Base-by-base conservation (phyloP, 2,113 vertebrate genomes). In the Erinaceus europaeus region DNA sequence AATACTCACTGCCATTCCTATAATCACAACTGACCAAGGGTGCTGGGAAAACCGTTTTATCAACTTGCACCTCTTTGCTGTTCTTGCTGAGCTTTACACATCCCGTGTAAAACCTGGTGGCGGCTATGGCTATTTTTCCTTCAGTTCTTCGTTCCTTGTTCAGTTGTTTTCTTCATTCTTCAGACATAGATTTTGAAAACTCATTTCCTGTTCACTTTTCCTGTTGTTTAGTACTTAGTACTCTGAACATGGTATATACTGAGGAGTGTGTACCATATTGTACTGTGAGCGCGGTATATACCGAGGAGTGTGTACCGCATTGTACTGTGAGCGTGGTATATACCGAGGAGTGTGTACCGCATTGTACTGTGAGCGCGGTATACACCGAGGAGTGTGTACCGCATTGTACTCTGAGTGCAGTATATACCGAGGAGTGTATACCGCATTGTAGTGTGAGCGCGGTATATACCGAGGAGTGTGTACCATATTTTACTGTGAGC, bases 401-500 rank as follows among this genome's bases (percentile, higher is more conserved):
- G n/a, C n/a, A n/a, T n/a, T n/a, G 5, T 68, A 11, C 77, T 89
- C 92, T 17, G 75, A 61, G 36, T 8, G 29, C 50, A 6, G 6
- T 29, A 36, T 62, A 34, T n/a, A n/a, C 18, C 34, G 64, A 34
- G 8, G 18, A 53, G 29, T 20, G 4, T 53, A 4, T 46, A 80
- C 32, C 9, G n/a, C n/a, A n/a, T n/a, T n/a, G 5, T 68, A 11
- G 76, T 89, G 92, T 17, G 75, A 61, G 36, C 9, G 29, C 50
- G 7, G 6, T 29, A 36, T 62, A 34, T n/a, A n/a, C 18, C 34
- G 64, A 34, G 8, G 18, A 53, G 29, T 20, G 4, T 53, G 5
- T 46, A 80, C 32, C 9, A n/a, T n/a, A n/a, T n/a, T n/a, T n/a
- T 68, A 11, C 77, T 89, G 92, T 17, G 75, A 61, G 36, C 9